These are phyloP conservation scores for Lota lota DNA, from an alignment of 2,113 vertebrate species.

Conservation along the genomic window DNA sequence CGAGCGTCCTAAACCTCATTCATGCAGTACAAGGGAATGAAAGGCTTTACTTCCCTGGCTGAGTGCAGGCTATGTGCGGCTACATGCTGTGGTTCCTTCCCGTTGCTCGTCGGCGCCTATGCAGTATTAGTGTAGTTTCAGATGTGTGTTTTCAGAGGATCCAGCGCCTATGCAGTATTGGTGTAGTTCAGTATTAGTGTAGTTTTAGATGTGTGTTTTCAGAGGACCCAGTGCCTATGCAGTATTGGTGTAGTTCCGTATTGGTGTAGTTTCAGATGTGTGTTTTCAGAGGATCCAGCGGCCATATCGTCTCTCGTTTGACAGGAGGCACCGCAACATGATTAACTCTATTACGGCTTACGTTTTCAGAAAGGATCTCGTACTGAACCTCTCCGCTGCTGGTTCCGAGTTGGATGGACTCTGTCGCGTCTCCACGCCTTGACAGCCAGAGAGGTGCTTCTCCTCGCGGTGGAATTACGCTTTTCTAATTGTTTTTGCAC, in stretches of 20 bases:
- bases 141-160: too few relatives aligned
- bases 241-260: too few relatives aligned
- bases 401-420: too few relatives aligned
- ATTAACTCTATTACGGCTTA: not conserved
- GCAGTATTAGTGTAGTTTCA: too few relatives aligned
- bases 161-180: too few relatives aligned
- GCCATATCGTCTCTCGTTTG: constrained; percentile 13
- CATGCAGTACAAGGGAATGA: too few relatives aligned
- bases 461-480: constrained; percentile 31
- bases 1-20: not conserved
- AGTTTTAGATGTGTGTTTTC: too few relatives aligned
- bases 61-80: not conserved
- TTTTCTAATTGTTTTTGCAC: not conserved
- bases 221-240: too few relatives aligned
- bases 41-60: constrained; percentile 5
- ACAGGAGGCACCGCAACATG: too few relatives aligned
- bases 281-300: not conserved
- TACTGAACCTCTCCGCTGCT: too few relatives aligned
- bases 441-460: constrained; percentile 30
- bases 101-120: not conserved
- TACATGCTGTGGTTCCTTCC: constrained; percentile 15
- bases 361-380: not conserved
- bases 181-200: too few relatives aligned
- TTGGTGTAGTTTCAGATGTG: too few relatives aligned
- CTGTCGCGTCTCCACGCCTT: constrained; percentile 35